Percentiles rank a stretch among this genome's conserved stretches.
Evolutionary conservation across 2,888 invertebrate genomes (phyloP).

Genomic region (Heliconius aoede): DNA sequence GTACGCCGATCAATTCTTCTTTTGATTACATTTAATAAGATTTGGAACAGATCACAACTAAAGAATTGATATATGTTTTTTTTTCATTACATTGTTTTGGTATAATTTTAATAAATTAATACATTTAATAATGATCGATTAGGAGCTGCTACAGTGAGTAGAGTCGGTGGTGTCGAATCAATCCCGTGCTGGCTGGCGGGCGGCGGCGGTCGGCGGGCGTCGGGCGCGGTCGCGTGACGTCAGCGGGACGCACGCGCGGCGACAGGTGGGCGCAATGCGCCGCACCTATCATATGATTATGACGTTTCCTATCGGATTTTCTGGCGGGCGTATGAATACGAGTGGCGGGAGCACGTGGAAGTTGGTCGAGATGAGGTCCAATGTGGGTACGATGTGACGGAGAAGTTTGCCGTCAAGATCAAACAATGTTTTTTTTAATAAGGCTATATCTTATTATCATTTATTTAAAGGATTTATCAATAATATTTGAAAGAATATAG

Average conservation of each 20-base stretch:
- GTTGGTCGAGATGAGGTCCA: constrained; percentile 63
- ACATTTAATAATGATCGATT: constrained; percentile 61
- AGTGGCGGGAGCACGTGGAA: constrained; percentile 57
- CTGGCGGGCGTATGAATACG: constrained; percentile 55
- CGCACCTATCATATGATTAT: constrained; percentile 81
- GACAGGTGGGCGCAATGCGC: constrained; percentile 84
- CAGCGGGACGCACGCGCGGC: constrained; percentile 81
- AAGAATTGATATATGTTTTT: background rate
- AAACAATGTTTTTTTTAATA: background rate
- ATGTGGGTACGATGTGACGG: constrained; percentile 27
- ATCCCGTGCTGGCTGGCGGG: constrained; percentile 63
- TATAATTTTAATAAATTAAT: constrained; percentile 26
- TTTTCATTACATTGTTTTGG: background rate
- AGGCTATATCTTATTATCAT: background rate
- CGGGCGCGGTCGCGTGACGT: constrained; percentile 70
- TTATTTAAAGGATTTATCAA: no score
- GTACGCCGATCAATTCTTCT: constrained; percentile 48
- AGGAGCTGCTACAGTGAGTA: constrained; percentile 59
- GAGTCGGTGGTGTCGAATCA: constrained; percentile 65
- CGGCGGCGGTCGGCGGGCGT: constrained; percentile 56
- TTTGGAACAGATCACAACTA: background rate
- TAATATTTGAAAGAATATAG: no score
- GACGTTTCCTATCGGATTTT: constrained; percentile 76
- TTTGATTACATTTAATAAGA: constrained; percentile 23
- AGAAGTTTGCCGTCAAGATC: background rate